phyloP scores from a whole-genome alignment of 2,888 invertebrate species.

The Drosophila fungiperda region DNA sequence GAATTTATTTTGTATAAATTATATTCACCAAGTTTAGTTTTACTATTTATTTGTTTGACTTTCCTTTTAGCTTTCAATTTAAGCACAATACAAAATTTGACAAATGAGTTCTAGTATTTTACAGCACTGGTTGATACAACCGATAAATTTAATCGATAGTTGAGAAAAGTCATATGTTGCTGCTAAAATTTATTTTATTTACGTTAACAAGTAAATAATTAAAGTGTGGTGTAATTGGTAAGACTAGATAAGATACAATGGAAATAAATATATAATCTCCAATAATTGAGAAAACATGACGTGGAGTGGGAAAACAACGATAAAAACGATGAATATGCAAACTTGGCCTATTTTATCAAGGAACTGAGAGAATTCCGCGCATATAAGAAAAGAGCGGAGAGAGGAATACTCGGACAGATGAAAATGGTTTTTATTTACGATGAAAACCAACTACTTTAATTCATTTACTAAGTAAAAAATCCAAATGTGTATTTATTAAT shows the following conservation, averaged over 20 bases:
- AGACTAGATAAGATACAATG: background rate
- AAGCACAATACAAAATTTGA: background rate
- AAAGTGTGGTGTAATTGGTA: background rate
- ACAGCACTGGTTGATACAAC: slow-evolving; percentile 3
- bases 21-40: slow-evolving; percentile 4
- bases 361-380: too few species aligned
- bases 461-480: background rate
- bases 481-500: background rate
- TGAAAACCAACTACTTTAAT: background rate
- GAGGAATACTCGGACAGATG: background rate
- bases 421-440: background rate
- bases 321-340: too few species aligned
- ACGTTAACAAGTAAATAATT: background rate
- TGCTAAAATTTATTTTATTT: background rate
- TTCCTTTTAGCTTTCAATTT: background rate
- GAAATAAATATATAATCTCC: background rate
- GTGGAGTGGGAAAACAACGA: too few species aligned
- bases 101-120: background rate
- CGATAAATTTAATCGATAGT: background rate
- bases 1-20: background rate
- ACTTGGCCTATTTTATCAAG: too few species aligned
- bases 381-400: background rate
- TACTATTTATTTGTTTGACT: background rate
- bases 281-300: background rate
- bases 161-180: background rate